These are phyloP conservation scores for Antigone vipio DNA, from an alignment of 2,113 vertebrate species.

Conservation along the genomic window DNA sequence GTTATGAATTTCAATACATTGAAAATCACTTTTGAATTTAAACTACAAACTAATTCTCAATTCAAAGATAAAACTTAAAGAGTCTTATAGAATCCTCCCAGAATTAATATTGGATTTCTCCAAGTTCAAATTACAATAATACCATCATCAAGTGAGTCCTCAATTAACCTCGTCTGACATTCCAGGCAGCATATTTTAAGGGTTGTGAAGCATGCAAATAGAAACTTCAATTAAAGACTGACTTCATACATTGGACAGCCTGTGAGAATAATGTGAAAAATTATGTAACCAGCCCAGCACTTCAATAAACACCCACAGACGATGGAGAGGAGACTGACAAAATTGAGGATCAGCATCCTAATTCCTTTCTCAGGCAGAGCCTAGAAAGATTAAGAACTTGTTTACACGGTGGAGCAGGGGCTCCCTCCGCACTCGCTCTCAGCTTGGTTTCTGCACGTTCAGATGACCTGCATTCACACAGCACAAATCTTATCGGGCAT, in stretches of 20 bases:
- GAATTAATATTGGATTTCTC: conserved; percentile 33
- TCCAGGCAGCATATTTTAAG: conserved; percentile 33
- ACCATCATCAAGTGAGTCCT: conserved; percentile 8
- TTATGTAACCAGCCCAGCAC: background rate
- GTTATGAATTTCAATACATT: background rate
- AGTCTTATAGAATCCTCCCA: background rate
- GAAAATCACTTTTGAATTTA: conserved; percentile 8
- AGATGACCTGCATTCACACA: background rate
- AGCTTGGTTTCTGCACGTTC: background rate
- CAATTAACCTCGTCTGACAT: conserved; percentile 58
- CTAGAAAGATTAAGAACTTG: background rate
- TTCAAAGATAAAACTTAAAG: background rate
- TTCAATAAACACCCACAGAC: conserved; percentile 18
- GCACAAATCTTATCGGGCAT: background rate
- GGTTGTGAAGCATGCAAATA: conserved; percentile 29
- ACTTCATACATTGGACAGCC: background rate
- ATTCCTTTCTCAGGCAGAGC: conserved; percentile 13
- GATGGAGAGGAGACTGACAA: background rate
- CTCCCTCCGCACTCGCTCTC: background rate
- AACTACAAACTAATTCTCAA: background rate
- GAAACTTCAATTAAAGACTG: conserved; percentile 40
- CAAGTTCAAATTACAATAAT: conserved; percentile 38
- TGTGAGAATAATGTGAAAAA: conserved; percentile 19
- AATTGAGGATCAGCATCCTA: conserved; percentile 11
- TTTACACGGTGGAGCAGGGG: background rate